Conservation (phyloP, 2,797 vertebrate genomes). For the Atherinosoma microstoma region DNA sequence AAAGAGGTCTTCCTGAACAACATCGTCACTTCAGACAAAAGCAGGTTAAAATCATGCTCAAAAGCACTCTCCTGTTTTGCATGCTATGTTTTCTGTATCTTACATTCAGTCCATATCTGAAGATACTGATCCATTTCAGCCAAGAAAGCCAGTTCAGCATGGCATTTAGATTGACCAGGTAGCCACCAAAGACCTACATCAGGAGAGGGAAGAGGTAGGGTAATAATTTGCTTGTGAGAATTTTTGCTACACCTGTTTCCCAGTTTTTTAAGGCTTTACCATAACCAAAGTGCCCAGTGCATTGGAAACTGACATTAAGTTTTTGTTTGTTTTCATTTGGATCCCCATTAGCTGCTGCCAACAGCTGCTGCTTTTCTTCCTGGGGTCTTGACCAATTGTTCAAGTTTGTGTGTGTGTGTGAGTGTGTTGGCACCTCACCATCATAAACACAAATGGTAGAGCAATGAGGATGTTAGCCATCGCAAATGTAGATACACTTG, state of each 20-base stretch:
- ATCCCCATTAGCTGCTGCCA: too few species aligned
- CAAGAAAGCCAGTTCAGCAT: conserved; percentile 88
- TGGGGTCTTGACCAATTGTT: background rate
- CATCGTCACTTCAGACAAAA: conserved; percentile 5
- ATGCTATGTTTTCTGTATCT: conserved; percentile 26
- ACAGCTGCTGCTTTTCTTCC: too few species aligned
- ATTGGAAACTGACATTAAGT: too few species aligned
- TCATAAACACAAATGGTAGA: conserved; percentile 88
- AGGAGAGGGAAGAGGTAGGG: background rate
- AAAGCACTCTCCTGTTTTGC: background rate
- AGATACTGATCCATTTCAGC: conserved; percentile 87
- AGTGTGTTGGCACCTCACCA: conserved; percentile 73
- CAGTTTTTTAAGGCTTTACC: background rate
- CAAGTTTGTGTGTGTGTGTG: background rate
- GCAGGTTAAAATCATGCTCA: conserved; percentile 2
- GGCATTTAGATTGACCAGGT: conserved; percentile 84
- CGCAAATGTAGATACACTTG: conserved; percentile 82
- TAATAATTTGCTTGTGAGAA: background rate
- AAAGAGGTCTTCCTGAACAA: conserved; percentile 17
- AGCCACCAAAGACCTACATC: conserved; percentile 86
- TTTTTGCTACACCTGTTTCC: background rate
- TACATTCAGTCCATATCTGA: conserved; percentile 85
- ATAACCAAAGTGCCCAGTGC: too few species aligned
- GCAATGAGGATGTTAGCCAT: conserved; percentile 85
- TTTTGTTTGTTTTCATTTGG: too few species aligned